Conservation (phyloP, 2,113 vertebrate genomes). For the Oreochromis aureus region DNA sequence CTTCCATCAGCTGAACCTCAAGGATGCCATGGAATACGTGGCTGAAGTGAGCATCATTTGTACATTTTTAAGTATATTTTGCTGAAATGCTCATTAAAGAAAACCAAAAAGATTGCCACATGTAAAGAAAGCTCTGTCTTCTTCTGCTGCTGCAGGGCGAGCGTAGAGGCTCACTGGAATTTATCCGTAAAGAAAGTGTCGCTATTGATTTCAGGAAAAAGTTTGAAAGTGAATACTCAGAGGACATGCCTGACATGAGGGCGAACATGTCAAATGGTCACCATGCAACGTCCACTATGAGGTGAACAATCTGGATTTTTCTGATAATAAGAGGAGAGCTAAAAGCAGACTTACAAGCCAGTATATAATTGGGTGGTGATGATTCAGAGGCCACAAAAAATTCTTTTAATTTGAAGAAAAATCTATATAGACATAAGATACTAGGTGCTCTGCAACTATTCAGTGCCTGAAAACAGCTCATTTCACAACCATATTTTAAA, state of each 20-base stretch:
- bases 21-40: conserved; percentile 91
- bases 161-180: conserved; percentile 87
- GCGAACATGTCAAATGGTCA: conserved; percentile 23
- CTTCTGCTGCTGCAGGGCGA: conserved; percentile 78
- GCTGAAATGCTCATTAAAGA: not conserved
- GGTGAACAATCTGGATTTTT: conserved; percentile 35
- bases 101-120: not conserved
- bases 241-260: conserved; percentile 78
- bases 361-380: not conserved
- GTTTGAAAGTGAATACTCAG: conserved; percentile 75
- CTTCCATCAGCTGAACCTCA: conserved; percentile 93
- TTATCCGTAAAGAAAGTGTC: conserved; percentile 69
- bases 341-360: not conserved
- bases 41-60: conserved; percentile 74
- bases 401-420: not conserved
- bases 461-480: not conserved
- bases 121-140: not conserved
- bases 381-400: not conserved
- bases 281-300: not conserved
- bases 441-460: not conserved
- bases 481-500: not conserved
- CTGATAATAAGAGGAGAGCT: not conserved
- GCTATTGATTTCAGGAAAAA: conserved; percentile 86
- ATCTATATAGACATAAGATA: not conserved
- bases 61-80: not conserved